These are phyloP conservation scores for Tylochromis polylepis DNA, from an alignment of 2,113 vertebrate genomes.

Conservation along the genomic window DNA sequence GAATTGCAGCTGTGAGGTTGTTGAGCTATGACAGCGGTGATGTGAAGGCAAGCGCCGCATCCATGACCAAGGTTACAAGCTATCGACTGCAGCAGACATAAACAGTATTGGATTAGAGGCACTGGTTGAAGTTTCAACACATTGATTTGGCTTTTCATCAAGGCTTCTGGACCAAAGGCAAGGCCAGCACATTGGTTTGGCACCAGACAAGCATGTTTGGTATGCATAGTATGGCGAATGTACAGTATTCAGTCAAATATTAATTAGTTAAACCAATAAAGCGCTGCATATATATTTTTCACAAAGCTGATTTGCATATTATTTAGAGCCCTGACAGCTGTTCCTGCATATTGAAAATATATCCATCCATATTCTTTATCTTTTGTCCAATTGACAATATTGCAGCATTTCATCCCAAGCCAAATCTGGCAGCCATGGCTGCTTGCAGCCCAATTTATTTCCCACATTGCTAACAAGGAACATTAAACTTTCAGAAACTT, in stretches of 20 bases:
- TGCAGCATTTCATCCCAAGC: not conserved
- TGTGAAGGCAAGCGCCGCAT: not conserved
- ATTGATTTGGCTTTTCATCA: conserved; percentile 49
- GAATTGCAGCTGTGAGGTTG: not conserved
- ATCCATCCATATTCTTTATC: not conserved
- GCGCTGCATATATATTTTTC: not conserved
- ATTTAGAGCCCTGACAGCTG: not conserved
- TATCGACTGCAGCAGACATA: conserved; percentile 36
- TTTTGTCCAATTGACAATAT: not conserved
- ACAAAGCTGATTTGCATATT: not conserved
- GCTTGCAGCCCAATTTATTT: not conserved
- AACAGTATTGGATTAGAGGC: conserved; percentile 42
- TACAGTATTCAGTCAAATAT: not conserved
- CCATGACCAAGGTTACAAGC: conserved; percentile 39
- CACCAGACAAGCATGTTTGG: not conserved
- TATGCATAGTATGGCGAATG: not conserved
- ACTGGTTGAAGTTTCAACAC: conserved; percentile 27
- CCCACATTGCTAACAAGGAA: not conserved
- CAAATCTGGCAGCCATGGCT: not conserved
- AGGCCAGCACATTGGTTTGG: conserved; percentile 21
- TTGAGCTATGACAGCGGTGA: not conserved
- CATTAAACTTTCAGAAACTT: not conserved
- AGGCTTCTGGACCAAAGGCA: conserved; percentile 37
- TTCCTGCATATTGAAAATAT: not conserved
- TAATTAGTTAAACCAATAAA: not conserved